Evolutionary conservation across 2,113 vertebrate species (phyloP).

Genomic region (Carassius auratus): DNA sequence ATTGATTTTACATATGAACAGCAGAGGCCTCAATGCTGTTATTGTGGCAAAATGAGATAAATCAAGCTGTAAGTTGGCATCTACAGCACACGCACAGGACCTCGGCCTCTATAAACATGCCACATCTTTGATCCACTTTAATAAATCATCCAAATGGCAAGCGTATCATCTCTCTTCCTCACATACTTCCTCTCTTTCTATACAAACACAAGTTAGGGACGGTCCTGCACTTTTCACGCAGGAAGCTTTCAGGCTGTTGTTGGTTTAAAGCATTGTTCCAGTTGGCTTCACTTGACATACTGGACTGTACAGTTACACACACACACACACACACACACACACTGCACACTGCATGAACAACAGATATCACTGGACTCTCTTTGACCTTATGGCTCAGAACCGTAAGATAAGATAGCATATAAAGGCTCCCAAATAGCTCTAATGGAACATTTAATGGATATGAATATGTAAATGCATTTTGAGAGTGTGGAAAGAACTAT

Average conservation of each 20-base stretch:
- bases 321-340: too few relatives aligned
- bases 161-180: constrained; percentile 65
- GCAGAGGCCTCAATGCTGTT: constrained; percentile 56
- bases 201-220: constrained; percentile 67
- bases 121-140: constrained; percentile 68
- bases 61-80: constrained; percentile 45
- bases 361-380: constrained; percentile 28
- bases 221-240: constrained; percentile 59
- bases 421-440: too few relatives aligned
- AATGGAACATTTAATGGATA: not conserved
- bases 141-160: constrained; percentile 64
- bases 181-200: constrained; percentile 67
- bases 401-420: not conserved
- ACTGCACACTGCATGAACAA: not conserved
- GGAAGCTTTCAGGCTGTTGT: constrained; percentile 71
- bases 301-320: constrained; percentile 38
- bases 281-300: constrained; percentile 61
- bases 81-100: constrained; percentile 53
- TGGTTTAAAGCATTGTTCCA: constrained; percentile 60
- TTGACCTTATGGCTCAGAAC: not conserved
- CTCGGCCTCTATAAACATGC: constrained; percentile 69
- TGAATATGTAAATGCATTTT: not conserved
- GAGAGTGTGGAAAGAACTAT: not conserved
- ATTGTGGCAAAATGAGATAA: constrained; percentile 60
- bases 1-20: too few relatives aligned